Conservation (phyloP, 1,140 invertebrate genomes). For the Heterodera schachtii region DNA sequence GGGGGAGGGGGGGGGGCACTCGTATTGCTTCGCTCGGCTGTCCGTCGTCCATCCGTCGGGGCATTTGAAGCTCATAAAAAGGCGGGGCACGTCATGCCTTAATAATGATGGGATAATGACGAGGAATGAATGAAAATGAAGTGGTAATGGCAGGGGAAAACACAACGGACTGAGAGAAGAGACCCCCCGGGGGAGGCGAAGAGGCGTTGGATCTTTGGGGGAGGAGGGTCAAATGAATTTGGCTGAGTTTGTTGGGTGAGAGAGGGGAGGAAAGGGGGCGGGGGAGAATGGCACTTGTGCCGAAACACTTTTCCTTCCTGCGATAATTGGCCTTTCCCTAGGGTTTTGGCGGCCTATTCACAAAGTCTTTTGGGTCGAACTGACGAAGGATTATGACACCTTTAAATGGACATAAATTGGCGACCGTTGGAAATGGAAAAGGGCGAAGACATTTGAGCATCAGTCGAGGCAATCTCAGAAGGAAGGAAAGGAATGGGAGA, state of each 20-base stretch:
- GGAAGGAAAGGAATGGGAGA: too few species aligned
- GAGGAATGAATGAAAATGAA: neutral
- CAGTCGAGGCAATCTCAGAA: too few species aligned
- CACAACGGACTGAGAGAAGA: neutral
- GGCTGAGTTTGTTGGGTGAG: neutral
- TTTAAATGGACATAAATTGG: neutral
- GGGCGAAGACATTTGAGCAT: neutral
- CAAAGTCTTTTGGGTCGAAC: neutral
- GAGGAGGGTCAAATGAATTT: neutral
- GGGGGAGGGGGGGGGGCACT: neutral
- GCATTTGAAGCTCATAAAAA: neutral
- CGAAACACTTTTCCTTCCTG: neutral
- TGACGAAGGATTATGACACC: neutral
- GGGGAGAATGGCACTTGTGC: neutral
- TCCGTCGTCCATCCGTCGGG: neutral
- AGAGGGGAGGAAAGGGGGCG: neutral
- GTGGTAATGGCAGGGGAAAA: neutral
- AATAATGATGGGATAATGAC: neutral
- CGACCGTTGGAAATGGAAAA: neutral
- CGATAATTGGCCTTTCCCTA: neutral
- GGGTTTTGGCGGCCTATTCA: neutral
- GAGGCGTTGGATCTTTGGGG: too few species aligned
- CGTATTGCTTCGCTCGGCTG: neutral
- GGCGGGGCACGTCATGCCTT: neutral
- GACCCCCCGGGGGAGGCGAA: neutral